Evolutionary conservation across 2,797 vertebrate genomes (phyloP).

Genomic region (Sebastes taczanowskii): DNA sequence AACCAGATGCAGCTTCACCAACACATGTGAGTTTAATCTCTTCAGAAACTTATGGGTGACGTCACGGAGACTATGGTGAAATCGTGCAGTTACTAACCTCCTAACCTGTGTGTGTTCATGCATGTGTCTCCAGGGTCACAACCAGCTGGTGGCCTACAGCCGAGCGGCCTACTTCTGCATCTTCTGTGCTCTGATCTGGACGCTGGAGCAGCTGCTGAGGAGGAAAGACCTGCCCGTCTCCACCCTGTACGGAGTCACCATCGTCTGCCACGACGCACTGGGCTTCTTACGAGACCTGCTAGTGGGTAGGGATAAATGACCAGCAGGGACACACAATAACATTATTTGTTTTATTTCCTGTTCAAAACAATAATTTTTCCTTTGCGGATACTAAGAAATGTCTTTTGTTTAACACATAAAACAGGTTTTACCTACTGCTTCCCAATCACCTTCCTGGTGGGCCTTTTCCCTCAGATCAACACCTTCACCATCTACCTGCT

Average conservation of each 20-base stretch:
- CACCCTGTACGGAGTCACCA: constrained; percentile 89
- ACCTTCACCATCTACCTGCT: constrained; percentile 95
- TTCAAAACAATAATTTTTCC: not conserved
- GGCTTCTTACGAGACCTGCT: constrained; percentile 86
- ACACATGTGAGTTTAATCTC: constrained; percentile 90
- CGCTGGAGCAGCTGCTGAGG: constrained; percentile 91
- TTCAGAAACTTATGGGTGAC: no score
- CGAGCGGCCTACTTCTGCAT: constrained; percentile 96
- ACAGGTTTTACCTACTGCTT: constrained; percentile 95
- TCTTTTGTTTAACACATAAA: constrained; percentile 35
- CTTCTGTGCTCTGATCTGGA: constrained; percentile 94
- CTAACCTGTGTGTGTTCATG: not conserved
- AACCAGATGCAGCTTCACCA: constrained; percentile 97
- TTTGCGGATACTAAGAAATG: not conserved
- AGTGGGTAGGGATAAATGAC: constrained; percentile 84
- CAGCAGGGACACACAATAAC: not conserved
- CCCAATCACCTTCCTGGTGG: constrained; percentile 93
- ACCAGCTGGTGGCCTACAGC: constrained; percentile 96
- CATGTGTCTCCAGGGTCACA: constrained; percentile 89
- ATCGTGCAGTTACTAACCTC: not conserved
- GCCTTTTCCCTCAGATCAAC: constrained; percentile 98
- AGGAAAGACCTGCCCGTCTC: constrained; percentile 85
- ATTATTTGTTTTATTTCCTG: not conserved
- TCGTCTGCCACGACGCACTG: constrained; percentile 88
- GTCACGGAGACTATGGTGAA: not conserved